Conservation (phyloP, 2,888 invertebrate genomes). For the Iselma pallidipennis region DNA sequence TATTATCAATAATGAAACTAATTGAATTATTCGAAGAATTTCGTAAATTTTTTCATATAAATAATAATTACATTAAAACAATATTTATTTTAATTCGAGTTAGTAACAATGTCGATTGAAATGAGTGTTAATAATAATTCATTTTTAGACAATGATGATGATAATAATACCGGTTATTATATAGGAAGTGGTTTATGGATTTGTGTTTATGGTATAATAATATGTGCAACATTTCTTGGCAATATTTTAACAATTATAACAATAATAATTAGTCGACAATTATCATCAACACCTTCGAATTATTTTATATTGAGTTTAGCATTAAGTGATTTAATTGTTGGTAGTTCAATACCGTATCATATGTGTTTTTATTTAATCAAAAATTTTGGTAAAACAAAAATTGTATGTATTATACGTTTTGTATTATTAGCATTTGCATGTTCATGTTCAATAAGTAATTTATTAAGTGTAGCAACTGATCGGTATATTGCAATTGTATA, state of each 20-base stretch:
- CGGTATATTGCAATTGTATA: conserved; percentile 79
- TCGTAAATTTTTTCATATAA: too few species aligned
- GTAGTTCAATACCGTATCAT: conserved; percentile 77
- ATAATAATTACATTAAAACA: not conserved
- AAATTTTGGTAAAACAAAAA: conserved; percentile 62
- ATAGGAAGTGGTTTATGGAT: conserved; percentile 58
- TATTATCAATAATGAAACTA: too few species aligned
- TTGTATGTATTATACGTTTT: conserved; percentile 72
- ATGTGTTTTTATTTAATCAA: conserved; percentile 70
- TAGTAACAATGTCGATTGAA: not conserved
- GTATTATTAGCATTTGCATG: conserved; percentile 76
- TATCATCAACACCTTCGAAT: conserved; percentile 73
- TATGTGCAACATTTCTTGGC: conserved; percentile 70
- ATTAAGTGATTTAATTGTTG: conserved; percentile 77
- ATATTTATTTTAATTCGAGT: conserved; percentile 8
- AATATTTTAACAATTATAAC: conserved; percentile 78
- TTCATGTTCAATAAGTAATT: conserved; percentile 77
- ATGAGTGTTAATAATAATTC: not conserved
- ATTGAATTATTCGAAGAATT: too few species aligned
- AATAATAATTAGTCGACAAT: conserved; percentile 69
- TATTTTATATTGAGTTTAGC: conserved; percentile 79
- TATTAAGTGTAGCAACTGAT: conserved; percentile 78
- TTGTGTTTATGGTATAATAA: conserved; percentile 66
- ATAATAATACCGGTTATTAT: not conserved
- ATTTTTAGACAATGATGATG: not conserved